Percentiles rank a stretch among this genome's conserved stretches.
phyloP scores from a whole-genome alignment of 2,797 vertebrate genomes.

The Falco berigora region DNA sequence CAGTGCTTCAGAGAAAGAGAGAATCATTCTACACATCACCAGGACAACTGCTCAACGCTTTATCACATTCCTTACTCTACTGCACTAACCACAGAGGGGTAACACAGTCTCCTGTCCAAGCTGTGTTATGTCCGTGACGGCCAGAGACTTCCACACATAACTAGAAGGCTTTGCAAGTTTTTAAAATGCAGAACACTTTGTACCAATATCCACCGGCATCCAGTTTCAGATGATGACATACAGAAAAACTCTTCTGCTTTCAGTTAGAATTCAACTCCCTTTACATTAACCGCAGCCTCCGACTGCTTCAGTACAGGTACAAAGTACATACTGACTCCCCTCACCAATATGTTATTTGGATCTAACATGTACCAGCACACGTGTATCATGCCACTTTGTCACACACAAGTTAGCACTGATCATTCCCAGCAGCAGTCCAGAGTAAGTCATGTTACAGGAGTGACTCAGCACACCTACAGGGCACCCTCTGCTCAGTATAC shows the following conservation, averaged over 20 bases:
- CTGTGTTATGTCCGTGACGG: accelerated
- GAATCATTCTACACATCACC: neutral
- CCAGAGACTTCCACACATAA: neutral
- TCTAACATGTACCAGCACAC: accelerated
- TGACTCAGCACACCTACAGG: constrained; percentile 28
- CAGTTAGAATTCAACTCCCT: neutral
- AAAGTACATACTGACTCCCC: neutral
- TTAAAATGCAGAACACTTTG: neutral
- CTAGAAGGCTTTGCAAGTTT: neutral
- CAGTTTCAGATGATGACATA: neutral
- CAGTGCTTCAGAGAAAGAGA: neutral
- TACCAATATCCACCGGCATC: neutral
- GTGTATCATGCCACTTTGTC: neutral
- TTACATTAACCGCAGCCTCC: accelerated
- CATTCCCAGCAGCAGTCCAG: neutral
- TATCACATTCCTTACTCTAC: neutral
- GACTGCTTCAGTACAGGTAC: accelerated
- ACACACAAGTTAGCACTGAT: neutral
- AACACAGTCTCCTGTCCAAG: accelerated
- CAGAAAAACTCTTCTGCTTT: neutral
- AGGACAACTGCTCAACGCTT: neutral
- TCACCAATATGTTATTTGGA: neutral
- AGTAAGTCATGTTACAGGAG: neutral
- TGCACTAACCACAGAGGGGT: accelerated
- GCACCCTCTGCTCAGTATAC: neutral